These are phyloP conservation scores for Andrena fulva DNA, from an alignment of 2,888 invertebrate species.

Conservation along the genomic window DNA sequence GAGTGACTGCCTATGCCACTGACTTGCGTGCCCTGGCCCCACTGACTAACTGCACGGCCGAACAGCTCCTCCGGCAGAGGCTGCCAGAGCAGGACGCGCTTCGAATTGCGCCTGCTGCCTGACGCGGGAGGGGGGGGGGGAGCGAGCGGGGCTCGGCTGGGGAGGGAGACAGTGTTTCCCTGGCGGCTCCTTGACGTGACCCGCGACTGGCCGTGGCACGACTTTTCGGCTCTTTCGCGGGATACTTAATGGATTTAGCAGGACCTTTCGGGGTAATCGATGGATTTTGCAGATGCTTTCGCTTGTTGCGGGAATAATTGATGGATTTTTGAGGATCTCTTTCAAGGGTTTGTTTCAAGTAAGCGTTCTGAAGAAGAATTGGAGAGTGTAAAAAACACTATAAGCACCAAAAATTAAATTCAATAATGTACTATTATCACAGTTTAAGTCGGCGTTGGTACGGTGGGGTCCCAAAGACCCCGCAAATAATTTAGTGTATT, in stretches of 20 bases:
- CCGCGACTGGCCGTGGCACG: not conserved
- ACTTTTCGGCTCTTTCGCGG: not conserved
- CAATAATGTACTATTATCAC: too few relatives aligned
- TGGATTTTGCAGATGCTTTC: too few relatives aligned
- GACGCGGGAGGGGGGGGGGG: not conserved
- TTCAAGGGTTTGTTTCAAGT: too few relatives aligned
- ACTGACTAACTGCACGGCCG: constrained; percentile 67
- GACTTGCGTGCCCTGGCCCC: constrained; percentile 59
- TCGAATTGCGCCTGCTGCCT: constrained; percentile 66
- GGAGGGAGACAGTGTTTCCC: constrained; percentile 33
- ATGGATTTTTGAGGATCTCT: too few relatives aligned
- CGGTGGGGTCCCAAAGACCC: too few relatives aligned
- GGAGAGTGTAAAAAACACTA: too few relatives aligned
- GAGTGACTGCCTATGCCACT: constrained; percentile 72
- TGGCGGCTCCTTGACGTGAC: constrained; percentile 37
- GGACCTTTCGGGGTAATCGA: not conserved
- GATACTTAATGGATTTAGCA: not conserved
- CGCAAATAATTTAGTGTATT: too few relatives aligned
- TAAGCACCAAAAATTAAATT: too few relatives aligned
- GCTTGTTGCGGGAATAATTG: too few relatives aligned
- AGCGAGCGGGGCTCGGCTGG: not conserved
- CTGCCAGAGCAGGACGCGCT: constrained; percentile 54
- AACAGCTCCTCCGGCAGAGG: constrained; percentile 77
- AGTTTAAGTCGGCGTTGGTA: too few relatives aligned
- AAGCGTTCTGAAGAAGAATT: too few relatives aligned